phyloP scores from a whole-genome alignment of 2,797 vertebrate genomes.

The Micrastur ruficollis region DNA sequence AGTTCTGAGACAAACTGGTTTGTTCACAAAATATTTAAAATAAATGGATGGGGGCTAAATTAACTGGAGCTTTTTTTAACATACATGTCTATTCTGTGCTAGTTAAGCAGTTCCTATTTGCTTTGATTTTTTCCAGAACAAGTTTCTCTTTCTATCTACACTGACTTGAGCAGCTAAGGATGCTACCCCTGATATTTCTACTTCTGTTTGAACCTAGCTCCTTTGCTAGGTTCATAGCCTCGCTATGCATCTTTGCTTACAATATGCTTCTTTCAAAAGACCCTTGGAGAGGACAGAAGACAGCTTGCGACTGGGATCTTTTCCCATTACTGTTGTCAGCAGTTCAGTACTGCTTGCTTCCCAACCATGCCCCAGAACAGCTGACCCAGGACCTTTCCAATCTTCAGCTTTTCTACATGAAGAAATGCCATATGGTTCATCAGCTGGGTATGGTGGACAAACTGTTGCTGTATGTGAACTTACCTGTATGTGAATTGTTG shows the following conservation, averaged over 20 bases:
- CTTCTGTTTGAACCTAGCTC: not conserved
- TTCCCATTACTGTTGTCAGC: not conserved
- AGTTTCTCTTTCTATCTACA: not conserved
- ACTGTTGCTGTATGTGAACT: conserved; percentile 25
- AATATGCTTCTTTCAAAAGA: not conserved
- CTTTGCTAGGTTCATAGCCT: not conserved
- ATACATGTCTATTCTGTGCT: not conserved
- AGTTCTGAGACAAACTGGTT: not conserved
- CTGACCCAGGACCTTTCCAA: conserved; percentile 22
- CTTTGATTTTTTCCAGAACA: not conserved
- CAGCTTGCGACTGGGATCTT: not conserved
- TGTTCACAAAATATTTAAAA: not conserved
- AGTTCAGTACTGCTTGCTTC: not conserved
- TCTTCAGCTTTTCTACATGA: conserved; percentile 7
- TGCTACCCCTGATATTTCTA: not conserved
- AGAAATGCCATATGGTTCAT: conserved; percentile 43
- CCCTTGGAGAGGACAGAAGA: not conserved
- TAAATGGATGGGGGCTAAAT: not conserved
- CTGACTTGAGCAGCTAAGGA: not conserved
- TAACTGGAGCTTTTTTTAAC: not conserved
- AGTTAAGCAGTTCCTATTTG: not conserved
- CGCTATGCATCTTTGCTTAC: not conserved
- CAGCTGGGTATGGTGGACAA: not conserved
- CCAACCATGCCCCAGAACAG: not conserved
- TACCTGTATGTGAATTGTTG: conserved; percentile 37